Evolutionary conservation across 2,888 invertebrate species (phyloP).

Genomic region (Dicyrtoma fusca): DNA sequence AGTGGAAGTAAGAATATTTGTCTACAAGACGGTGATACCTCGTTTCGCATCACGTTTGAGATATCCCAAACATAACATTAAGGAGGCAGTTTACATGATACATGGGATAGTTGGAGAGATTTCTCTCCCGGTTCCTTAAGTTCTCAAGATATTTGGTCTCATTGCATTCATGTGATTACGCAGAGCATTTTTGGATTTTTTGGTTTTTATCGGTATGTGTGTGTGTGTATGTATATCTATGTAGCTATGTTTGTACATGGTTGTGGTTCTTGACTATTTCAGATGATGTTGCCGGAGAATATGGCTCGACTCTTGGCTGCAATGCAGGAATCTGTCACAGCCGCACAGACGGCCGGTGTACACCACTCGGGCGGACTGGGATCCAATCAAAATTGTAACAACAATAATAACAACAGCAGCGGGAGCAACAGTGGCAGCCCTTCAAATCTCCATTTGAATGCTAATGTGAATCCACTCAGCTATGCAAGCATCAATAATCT

Average conservation of each 20-base stretch:
- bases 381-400: slow-evolving; percentile 19
- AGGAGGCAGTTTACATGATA: no score
- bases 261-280: slow-evolving; percentile 29
- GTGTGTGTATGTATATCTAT: background rate
- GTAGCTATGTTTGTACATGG: no score
- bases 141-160: background rate
- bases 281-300: slow-evolving; percentile 57
- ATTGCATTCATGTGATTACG: background rate
- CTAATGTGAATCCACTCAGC: slow-evolving; percentile 46
- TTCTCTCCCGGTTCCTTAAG: background rate
- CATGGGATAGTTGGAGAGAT: slow-evolving; percentile 2
- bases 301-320: slow-evolving; percentile 55
- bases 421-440: slow-evolving; percentile 44
- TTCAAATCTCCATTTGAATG: slow-evolving; percentile 42
- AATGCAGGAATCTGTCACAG: slow-evolving; percentile 56
- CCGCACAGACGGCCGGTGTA: slow-evolving; percentile 34
- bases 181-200: background rate
- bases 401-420: slow-evolving; percentile 43
- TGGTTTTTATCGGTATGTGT: background rate
- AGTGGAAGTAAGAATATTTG: slow-evolving; percentile 25
- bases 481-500: slow-evolving; percentile 54
- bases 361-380: background rate
- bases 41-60: no score
- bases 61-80: no score
- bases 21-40: background rate